phyloP scores from a whole-genome alignment of 2,113 vertebrate genomes.

The Shinisaurus crocodilurus region DNA sequence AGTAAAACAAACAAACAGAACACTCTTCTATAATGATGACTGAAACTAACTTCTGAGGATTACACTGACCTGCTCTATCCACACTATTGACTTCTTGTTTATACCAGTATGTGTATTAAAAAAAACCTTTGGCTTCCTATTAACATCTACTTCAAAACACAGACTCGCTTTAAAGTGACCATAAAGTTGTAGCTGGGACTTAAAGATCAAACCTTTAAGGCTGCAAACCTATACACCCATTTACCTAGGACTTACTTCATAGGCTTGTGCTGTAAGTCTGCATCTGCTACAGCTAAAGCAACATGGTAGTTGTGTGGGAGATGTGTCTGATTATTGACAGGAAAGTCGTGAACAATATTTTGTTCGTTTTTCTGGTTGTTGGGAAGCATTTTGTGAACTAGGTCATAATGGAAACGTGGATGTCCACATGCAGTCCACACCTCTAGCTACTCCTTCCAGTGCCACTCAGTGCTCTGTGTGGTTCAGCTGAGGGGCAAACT shows the following conservation, averaged over 20 bases:
- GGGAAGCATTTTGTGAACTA: background rate
- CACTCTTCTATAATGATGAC: background rate
- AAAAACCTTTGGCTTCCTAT: background rate
- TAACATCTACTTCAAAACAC: background rate
- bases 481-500: background rate
- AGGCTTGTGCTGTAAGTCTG: background rate
- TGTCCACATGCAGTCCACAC: background rate
- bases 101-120: background rate
- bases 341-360: background rate
- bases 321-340: background rate
- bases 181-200: background rate
- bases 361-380: background rate
- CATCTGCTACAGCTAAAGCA: background rate
- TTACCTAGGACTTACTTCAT: background rate
- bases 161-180: background rate
- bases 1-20: background rate
- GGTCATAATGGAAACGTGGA: background rate
- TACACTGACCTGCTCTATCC: background rate
- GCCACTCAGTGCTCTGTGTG: background rate
- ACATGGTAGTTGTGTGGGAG: background rate
- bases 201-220: background rate
- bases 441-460: background rate
- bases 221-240: background rate
- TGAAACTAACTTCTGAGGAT: background rate
- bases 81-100: background rate